phyloP scores from a whole-genome alignment of 2,113 vertebrate species.

The Otocyon megalotis region DNA sequence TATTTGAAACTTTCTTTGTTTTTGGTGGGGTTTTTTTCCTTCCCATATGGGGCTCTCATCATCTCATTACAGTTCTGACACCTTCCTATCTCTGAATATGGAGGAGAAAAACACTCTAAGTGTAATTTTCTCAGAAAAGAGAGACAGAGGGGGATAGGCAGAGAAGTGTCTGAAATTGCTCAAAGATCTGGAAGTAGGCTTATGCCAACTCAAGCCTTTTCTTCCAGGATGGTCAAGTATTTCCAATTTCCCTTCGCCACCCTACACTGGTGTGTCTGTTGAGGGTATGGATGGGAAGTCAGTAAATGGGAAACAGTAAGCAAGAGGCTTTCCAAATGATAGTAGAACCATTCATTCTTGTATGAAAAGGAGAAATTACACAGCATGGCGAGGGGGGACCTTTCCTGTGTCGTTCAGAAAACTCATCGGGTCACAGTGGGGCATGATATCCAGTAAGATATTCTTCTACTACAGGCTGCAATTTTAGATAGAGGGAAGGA shows the following conservation, averaged over 20 bases:
- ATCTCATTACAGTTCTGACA: not conserved
- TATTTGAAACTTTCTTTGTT: not conserved
- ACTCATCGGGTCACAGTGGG: not conserved
- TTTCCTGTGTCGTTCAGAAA: not conserved
- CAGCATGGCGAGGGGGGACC: fast-evolving
- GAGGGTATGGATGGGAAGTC: not conserved
- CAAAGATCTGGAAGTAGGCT: not conserved
- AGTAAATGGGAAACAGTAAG: not conserved
- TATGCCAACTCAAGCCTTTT: not conserved
- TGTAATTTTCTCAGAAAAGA: not conserved
- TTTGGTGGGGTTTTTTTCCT: not conserved
- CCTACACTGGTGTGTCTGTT: not conserved
- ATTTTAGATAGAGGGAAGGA: not conserved
- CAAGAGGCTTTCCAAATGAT: not conserved
- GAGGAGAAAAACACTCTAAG: not conserved
- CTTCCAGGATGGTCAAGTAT: not conserved
- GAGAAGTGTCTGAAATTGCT: not conserved
- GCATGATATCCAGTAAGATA: not conserved
- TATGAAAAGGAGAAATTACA: not conserved
- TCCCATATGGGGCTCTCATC: not conserved
- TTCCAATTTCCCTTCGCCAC: not conserved
- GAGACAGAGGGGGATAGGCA: not conserved
- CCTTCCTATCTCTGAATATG: conserved; percentile 21
- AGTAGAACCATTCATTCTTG: not conserved
- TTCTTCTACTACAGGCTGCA: not conserved